A percentile compares a stretch with the other conserved stretches of the same genome.
phyloP scores from a whole-genome alignment of 2,113 vertebrate species.

The Phylloscopus trochilus region DNA sequence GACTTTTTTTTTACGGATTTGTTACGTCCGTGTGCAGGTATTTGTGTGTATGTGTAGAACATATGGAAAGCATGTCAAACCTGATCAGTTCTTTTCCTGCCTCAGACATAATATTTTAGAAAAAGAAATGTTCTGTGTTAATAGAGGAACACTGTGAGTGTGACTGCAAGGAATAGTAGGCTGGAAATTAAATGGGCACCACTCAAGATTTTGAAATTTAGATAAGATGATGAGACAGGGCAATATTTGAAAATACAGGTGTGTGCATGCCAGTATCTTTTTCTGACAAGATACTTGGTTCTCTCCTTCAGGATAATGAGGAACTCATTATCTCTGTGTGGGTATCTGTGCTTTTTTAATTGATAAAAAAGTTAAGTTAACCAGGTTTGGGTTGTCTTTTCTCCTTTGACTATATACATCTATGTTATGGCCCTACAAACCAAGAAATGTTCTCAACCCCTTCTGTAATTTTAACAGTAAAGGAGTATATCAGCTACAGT shows the following conservation, averaged over 20 bases:
- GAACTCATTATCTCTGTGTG: background rate
- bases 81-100: background rate
- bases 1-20: fast-evolving
- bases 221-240: background rate
- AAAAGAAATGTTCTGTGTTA: background rate
- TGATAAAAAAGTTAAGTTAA: background rate
- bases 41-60: background rate
- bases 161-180: background rate
- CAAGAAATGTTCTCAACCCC: background rate
- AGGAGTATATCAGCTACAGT: background rate
- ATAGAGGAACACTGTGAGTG: background rate
- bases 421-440: background rate
- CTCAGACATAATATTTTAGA: background rate
- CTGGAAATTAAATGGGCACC: background rate
- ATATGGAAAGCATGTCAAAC: background rate
- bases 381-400: background rate
- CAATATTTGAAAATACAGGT: background rate
- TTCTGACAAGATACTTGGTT: background rate
- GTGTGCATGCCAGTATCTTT: background rate
- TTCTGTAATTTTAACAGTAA: background rate
- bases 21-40: fast-evolving
- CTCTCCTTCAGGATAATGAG: background rate
- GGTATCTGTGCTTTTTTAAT: background rate
- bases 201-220: background rate
- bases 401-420: background rate